Evolutionary conservation across 2,797 vertebrate genomes (phyloP), one percentile per base, ranked within the genome.

Genomic region (Lagocephalus sceleratus): DNA sequence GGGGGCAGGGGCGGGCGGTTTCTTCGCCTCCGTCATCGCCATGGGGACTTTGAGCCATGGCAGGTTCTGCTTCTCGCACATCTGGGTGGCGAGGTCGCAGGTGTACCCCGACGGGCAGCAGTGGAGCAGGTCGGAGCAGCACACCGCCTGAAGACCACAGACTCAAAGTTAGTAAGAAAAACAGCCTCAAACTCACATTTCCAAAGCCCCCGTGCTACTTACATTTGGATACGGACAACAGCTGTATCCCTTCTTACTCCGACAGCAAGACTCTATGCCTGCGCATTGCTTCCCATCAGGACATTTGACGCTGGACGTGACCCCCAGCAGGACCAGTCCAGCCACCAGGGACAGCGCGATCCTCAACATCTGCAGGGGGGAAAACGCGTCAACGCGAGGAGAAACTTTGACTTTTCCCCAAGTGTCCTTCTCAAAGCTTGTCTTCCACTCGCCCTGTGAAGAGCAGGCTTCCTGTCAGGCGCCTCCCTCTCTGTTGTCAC

Each of bases 171-270:
- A 47, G 6, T 15, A 1, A 20, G 29, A 60, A 2, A 44, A 5
- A 39, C 14, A 16, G 2, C 19, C 4, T 14, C 32, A 35, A 14
- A 35, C 32, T 12, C 32, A 35, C 11, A 14, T 35, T 14, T 14
- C 32, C 32, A 35, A 35, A 35, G 32, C 0, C 2, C 32, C 22
- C 2, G 8, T 6, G 1, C 2, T 22, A 57, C 82, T 79, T 57
- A 89, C 91, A 0, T 81, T 59, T 63, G 86, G 85, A 60, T 83
- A 81, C 0, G 19, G 68, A 59, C 90, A 91, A 79, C 90, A 91
- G 25, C 4, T 49, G 19, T 87, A 91, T 19, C 87, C 88, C 5
- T 8, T 0, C 0, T 1, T 0, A 3, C 77, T 74, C 26, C 0
- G 0, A 47, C 90, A 92, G 72, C 90, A 91, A 17, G 86, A 90